phyloP scores from a whole-genome alignment of 2,888 invertebrate genomes.

The Miltochrista miniata region DNA sequence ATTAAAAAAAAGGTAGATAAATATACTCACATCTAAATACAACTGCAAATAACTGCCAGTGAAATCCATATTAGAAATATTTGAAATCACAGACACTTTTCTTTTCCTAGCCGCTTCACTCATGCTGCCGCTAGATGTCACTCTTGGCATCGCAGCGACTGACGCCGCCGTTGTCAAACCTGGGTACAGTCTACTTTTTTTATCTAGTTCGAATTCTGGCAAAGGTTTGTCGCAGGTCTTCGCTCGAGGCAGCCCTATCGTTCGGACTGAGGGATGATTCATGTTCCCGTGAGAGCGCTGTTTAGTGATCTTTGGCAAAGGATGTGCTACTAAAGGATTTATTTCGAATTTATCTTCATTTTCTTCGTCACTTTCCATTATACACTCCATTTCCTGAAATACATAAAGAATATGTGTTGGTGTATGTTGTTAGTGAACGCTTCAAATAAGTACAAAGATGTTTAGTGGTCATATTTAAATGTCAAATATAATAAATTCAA shows the following conservation, averaged over 20 bases:
- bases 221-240: constrained; percentile 78
- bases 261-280: constrained; percentile 76
- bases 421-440: too few relatives aligned
- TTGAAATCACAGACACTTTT: constrained; percentile 88
- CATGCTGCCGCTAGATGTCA: constrained; percentile 78
- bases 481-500: too few relatives aligned
- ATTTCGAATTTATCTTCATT: constrained; percentile 82
- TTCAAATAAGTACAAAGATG: neutral
- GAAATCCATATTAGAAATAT: constrained; percentile 89
- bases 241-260: constrained; percentile 71
- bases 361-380: constrained; percentile 86
- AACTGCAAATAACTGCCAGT: constrained; percentile 89
- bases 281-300: constrained; percentile 70
- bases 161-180: constrained; percentile 75
- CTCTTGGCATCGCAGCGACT: constrained; percentile 75
- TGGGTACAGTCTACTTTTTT: constrained; percentile 50
- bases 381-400: constrained; percentile 87
- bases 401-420: neutral
- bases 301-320: constrained; percentile 63
- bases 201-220: constrained; percentile 50
- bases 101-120: constrained; percentile 79
- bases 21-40: constrained; percentile 84
- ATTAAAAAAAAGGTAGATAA: too few relatives aligned
- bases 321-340: constrained; percentile 68
- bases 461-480: too few relatives aligned